A percentile compares a stretch with the other conserved stretches of the same genome.
Conservation (phyloP, 2,797 vertebrate genomes). For the Pyrrhura leucotis region DNA sequence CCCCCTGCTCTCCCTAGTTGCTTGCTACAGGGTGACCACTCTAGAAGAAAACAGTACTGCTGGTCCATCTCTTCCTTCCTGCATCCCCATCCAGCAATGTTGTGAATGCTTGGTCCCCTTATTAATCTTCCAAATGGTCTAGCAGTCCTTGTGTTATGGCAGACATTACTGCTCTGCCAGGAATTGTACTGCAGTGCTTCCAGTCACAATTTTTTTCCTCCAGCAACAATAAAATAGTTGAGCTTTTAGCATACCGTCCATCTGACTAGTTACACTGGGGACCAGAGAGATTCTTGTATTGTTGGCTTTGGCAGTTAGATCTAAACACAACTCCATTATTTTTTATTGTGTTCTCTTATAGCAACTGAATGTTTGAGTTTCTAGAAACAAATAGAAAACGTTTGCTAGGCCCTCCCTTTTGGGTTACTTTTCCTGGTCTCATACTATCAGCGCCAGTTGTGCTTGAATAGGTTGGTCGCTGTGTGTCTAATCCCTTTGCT, state of each 20-base stretch:
- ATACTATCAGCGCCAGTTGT: not conserved
- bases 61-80: not conserved
- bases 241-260: not conserved
- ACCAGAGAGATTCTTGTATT: not conserved
- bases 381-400: not conserved
- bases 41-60: not conserved
- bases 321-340: not conserved
- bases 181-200: not conserved
- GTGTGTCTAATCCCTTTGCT: not conserved
- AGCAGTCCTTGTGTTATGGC: not conserved
- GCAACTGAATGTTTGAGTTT: not conserved
- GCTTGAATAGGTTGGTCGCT: not conserved
- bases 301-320: conserved; percentile 12
- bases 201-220: not conserved
- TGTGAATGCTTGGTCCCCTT: not conserved
- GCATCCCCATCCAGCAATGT: not conserved
- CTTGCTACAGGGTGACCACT: not conserved
- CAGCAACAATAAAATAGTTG: not conserved
- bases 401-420: not conserved
- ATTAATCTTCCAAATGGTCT: not conserved
- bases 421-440: not conserved
- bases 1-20: rapidly evolving
- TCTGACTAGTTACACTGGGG: not conserved
- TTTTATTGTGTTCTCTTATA: not conserved
- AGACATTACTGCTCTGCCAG: not conserved